These are phyloP conservation scores for Rhincodon typus DNA, from an alignment of 2,797 vertebrate species.

Conservation along the genomic window DNA sequence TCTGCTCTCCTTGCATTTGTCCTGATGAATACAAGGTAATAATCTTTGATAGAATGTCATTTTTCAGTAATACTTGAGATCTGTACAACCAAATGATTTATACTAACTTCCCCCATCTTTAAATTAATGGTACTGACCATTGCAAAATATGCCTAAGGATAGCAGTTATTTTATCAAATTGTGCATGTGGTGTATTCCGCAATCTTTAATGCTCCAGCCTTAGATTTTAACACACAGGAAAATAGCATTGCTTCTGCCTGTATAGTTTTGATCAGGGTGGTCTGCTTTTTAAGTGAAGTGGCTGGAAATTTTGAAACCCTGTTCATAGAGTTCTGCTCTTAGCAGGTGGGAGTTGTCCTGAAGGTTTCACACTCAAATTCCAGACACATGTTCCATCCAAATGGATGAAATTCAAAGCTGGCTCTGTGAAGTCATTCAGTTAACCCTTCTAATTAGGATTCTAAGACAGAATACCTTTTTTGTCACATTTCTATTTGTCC, in stretches of 20 bases:
- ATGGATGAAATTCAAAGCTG: not conserved
- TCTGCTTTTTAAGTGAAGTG: not conserved
- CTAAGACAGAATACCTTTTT: not conserved
- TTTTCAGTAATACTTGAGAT: too few relatives aligned
- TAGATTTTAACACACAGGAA: not conserved
- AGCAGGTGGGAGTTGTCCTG: not conserved
- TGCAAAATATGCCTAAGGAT: not conserved
- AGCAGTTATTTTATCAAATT: not conserved
- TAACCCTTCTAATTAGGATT: not conserved
- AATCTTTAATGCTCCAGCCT: too few relatives aligned
- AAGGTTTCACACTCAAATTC: not conserved
- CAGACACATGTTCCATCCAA: not conserved
- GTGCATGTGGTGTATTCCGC: not conserved
- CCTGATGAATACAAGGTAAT: too few relatives aligned
- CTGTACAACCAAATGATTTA: too few relatives aligned
- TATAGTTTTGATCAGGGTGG: not conserved
- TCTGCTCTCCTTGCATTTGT: too few relatives aligned
- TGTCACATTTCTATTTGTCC: not conserved
- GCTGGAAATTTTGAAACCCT: not conserved
- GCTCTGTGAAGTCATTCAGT: not conserved
- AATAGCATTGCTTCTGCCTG: not conserved
- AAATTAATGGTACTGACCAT: not conserved
- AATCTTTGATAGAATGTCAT: too few relatives aligned
- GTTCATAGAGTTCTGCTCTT: not conserved
- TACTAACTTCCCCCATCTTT: not conserved